A percentile compares a stretch with the other conserved stretches of the same genome.
Evolutionary conservation across 2,888 invertebrate genomes (phyloP).

Genomic region (Sesamia inferens): DNA sequence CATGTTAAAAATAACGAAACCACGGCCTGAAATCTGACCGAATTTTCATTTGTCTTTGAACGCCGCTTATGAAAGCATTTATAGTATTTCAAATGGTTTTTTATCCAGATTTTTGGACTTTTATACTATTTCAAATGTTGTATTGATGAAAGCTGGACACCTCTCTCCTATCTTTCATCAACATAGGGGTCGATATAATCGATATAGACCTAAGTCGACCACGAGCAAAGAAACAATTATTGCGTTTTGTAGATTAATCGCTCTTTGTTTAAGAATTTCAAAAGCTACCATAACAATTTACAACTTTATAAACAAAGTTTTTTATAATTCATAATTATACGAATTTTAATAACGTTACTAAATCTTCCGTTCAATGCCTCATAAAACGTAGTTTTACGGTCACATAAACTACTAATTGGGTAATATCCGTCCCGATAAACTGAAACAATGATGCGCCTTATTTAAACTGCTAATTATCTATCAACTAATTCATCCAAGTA

Average conservation of each 20-base stretch:
- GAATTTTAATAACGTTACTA: slow-evolving; percentile 26
- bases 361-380: slow-evolving; percentile 46
- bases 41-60: slow-evolving; percentile 50
- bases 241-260: neutral
- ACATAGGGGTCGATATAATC: too few species aligned
- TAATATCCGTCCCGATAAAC: slow-evolving; percentile 46
- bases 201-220: too few species aligned
- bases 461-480: slow-evolving; percentile 66
- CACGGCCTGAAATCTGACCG: slow-evolving; percentile 36
- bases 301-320: slow-evolving; percentile 3
- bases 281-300: slow-evolving; percentile 7
- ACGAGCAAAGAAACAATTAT: neutral
- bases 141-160: slow-evolving; percentile 9
- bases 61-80: slow-evolving; percentile 33
- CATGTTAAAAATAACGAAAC: slow-evolving; percentile 62
- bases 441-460: slow-evolving; percentile 56
- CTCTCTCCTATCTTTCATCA: too few species aligned
- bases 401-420: slow-evolving; percentile 43
- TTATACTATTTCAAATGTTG: slow-evolving; percentile 24
- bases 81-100: neutral
- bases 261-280: slow-evolving; percentile 12
- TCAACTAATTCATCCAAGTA: slow-evolving; percentile 70
- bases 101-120: neutral
- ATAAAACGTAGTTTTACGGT: slow-evolving; percentile 40
- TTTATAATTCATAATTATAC: slow-evolving; percentile 21